Base-by-base conservation (phyloP, 2,888 invertebrate genomes). In the Cremastinae sp. region DNA sequence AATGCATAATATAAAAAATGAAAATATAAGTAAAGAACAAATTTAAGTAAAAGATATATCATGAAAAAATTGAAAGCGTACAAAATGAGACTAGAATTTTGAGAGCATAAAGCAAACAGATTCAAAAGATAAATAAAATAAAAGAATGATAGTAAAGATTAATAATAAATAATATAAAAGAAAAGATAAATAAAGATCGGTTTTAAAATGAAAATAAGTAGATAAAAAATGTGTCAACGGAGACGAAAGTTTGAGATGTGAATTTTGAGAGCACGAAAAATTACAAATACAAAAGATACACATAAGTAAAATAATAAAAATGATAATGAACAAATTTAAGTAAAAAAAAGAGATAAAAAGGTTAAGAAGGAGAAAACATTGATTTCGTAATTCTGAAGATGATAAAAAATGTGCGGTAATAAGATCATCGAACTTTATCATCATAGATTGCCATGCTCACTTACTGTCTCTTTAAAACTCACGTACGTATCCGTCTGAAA, bases 341-440 rank as follows among this genome's bases (percentile, higher is more conserved):
- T 28, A 28, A 3, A 5, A 28, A 28, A 28, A 28, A 28, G 28
- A 5, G 5, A 28, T 28, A 28, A 28, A 28, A 5, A 41, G 10
- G 2, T 2, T 41, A 12, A 41, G 9, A 12, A 41, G 2, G 2
- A 28, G 28, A 28, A 28, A 28, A 28, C 5, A 3, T 3, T 5
- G 28, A 28, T 28, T 54, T 54, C 54, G 54, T 54, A 2, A 36
- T 2, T 38, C 18, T 36, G 16, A 5, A 36, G 36, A 28, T 28
- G n/a, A 20, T 14, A 9, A n/a, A n/a, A 59, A 18, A 59, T 5
- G 34, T 53, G 54, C 28, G 41, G 16, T 49, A 34, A 66, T 12
- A 34, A 66, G 56, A 56, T 71, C 34, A 66, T 66, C 51, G 66
- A 66, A 66, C 47, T 72, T 64, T 38, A 58, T 70, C 59, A 47